phyloP scores from a whole-genome alignment of 2,797 vertebrate genomes.

The Enteromius treurensis region DNA sequence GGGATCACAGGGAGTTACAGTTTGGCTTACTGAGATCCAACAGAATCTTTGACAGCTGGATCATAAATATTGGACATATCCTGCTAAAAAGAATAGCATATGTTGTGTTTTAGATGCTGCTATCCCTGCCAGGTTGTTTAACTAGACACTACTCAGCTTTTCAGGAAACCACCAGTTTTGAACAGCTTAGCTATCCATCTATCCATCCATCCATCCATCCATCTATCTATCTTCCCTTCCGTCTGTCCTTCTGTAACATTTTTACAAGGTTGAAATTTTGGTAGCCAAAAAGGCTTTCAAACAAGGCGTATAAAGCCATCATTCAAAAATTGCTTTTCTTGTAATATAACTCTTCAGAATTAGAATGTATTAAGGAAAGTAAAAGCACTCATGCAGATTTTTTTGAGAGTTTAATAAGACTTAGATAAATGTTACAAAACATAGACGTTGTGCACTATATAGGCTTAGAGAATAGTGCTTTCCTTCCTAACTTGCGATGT shows the following conservation, averaged over 20 bases:
- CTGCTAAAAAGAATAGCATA: not conserved
- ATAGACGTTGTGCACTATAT: not conserved
- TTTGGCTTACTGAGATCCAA: not conserved
- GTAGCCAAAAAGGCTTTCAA: not conserved
- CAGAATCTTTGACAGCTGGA: constrained; percentile 32
- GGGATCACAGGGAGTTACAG: constrained; percentile 24
- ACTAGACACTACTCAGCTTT: not conserved
- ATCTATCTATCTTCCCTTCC: not conserved
- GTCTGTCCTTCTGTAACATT: not conserved
- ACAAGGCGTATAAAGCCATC: no score
- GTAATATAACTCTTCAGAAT: no score
- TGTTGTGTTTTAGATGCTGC: constrained; percentile 13
- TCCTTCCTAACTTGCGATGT: not conserved
- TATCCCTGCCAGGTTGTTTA: not conserved
- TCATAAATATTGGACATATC: constrained; percentile 27
- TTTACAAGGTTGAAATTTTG: not conserved
- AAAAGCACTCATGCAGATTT: no score
- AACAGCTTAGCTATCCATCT: not conserved
- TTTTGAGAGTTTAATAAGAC: no score
- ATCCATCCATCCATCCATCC: not conserved
- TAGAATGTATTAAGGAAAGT: no score
- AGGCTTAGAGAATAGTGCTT: not conserved
- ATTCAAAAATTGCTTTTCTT: no score
- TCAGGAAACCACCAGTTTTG: not conserved
- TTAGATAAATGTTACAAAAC: no score